These are phyloP conservation scores for Chiloscyllium punctatum DNA, from an alignment of 2,797 vertebrate genomes.

Conservation along the genomic window DNA sequence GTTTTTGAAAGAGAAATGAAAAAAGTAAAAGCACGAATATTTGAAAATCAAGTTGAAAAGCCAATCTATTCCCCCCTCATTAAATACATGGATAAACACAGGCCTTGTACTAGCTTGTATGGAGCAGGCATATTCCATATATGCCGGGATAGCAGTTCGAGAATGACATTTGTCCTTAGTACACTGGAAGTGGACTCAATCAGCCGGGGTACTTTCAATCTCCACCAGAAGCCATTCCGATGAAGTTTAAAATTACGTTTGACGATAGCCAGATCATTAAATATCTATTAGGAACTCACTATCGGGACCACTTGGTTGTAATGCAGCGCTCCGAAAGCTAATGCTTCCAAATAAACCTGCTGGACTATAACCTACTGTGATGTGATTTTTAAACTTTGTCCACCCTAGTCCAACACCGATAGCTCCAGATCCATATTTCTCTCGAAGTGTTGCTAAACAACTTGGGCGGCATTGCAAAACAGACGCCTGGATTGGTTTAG, in stretches of 20 bases:
- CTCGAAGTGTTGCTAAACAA: neutral
- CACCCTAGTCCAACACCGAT: no score
- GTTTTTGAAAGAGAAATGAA: neutral
- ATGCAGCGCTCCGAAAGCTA: neutral
- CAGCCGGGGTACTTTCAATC: neutral
- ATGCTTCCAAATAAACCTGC: no score
- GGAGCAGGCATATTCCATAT: neutral
- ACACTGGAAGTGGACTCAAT: neutral
- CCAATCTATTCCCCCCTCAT: neutral
- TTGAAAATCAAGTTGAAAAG: neutral
- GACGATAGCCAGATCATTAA: neutral
- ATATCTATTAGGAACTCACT: neutral
- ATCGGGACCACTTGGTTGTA: neutral
- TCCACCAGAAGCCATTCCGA: neutral
- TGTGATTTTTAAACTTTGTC: no score
- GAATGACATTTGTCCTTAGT: neutral
- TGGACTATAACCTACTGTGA: no score
- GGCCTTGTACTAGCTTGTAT: neutral
- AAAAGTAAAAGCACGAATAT: neutral
- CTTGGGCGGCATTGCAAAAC: neutral
- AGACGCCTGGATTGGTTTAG: neutral
- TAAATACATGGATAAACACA: neutral
- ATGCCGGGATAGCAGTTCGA: neutral
- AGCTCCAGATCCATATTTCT: no score
- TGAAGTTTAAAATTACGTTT: neutral